These are phyloP conservation scores for Limnephilus marmoratus DNA, from an alignment of 2,888 invertebrate genomes.

Conservation along the genomic window DNA sequence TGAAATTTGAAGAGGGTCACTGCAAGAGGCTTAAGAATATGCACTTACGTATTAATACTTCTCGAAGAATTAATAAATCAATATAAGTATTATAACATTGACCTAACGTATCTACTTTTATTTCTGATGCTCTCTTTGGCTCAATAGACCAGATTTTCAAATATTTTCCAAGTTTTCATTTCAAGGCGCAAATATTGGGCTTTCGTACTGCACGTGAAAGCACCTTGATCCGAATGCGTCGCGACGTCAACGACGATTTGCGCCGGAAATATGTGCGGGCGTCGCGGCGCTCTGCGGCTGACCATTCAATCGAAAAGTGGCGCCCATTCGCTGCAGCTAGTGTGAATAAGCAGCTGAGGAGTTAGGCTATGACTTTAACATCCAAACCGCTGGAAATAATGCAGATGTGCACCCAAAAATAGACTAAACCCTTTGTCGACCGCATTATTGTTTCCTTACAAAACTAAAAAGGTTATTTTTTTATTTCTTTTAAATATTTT, in stretches of 20 bases:
- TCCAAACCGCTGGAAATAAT: not conserved
- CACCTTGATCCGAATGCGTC: constrained; percentile 13
- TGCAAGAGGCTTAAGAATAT: not conserved
- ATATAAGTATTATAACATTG: not conserved
- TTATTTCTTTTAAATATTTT: too few relatives aligned
- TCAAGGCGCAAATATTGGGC: not conserved
- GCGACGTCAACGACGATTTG: constrained; percentile 27
- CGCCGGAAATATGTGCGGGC: not conserved
- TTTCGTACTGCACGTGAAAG: not conserved
- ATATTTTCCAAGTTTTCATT: not conserved
- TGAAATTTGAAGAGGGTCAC: not conserved
- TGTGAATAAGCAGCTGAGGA: not conserved
- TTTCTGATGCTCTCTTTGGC: not conserved
- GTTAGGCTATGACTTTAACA: not conserved
- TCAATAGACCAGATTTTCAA: not conserved
- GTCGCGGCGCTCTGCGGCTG: not conserved
- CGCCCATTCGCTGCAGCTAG: not conserved
- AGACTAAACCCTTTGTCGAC: not conserved
- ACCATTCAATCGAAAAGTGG: constrained; percentile 12
- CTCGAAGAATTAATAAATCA: not conserved
- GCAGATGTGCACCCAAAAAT: not conserved
- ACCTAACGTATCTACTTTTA: not conserved
- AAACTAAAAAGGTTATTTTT: too few relatives aligned
- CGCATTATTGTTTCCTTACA: too few relatives aligned
- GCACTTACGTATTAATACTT: not conserved